phyloP scores from a whole-genome alignment of 1,140 invertebrate species.

The Eumeta japonica region DNA sequence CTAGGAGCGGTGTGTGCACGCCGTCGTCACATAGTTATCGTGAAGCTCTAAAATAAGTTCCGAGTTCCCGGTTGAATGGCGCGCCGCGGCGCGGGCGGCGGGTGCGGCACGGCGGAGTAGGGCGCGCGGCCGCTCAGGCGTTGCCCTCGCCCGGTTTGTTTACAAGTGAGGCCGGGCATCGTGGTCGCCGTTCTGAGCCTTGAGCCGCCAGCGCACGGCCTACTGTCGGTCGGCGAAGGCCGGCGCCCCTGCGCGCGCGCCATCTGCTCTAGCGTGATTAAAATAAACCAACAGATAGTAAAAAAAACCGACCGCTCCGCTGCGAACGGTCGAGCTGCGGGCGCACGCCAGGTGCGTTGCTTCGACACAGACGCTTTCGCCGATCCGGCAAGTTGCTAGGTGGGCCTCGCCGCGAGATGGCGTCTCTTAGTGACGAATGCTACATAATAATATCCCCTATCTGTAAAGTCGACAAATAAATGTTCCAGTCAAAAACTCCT shows the following conservation, averaged over 20 bases:
- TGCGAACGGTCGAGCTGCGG: constrained; percentile 5
- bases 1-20: too few species aligned
- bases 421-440: too few species aligned
- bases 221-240: constrained; percentile 18
- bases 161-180: constrained; percentile 33
- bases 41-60: constrained; percentile 50
- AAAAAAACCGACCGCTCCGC: constrained; percentile 4
- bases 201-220: constrained; percentile 26
- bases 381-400: constrained; percentile 42
- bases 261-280: constrained; percentile 47
- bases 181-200: constrained; percentile 27
- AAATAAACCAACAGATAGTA: constrained; percentile 49
- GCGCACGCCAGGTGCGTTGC: constrained; percentile 38
- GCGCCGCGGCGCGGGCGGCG: constrained; percentile 30
- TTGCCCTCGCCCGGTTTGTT: constrained; percentile 54
- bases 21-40: too few species aligned
- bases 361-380: constrained; percentile 25
- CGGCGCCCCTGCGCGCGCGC: constrained; percentile 31
- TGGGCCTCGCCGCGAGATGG: constrained; percentile 34
- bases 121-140: constrained; percentile 47
- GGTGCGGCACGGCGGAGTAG: constrained; percentile 24
- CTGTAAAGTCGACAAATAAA: too few species aligned
- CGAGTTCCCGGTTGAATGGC: constrained; percentile 56
- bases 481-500: too few species aligned
- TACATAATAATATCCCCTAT: too few species aligned